Evolutionary conservation across 1,140 invertebrate species (phyloP).

Genomic region (Drosophila saltans): DNA sequence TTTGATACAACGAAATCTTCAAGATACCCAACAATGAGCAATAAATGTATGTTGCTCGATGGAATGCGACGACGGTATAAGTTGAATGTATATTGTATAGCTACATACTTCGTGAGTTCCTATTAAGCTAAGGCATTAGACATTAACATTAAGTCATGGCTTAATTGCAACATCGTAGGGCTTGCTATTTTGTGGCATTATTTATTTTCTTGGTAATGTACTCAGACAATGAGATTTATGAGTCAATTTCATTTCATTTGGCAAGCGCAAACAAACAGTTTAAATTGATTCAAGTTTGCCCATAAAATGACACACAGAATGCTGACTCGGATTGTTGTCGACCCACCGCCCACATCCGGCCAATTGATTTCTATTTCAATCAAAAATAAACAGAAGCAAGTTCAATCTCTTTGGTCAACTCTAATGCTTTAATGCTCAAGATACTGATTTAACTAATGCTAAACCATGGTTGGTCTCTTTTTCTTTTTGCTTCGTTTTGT

Average conservation of each 20-base stretch:
- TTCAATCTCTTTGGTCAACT: conserved; percentile 11
- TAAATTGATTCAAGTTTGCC: conserved; percentile 67
- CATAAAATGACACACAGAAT: conserved; percentile 37
- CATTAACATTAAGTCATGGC: conserved; percentile 24
- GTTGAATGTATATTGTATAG: no score
- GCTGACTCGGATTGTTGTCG: conserved; percentile 14
- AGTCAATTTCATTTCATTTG: conserved; percentile 27
- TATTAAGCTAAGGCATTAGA: conserved; percentile 43
- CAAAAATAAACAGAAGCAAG: conserved; percentile 2
- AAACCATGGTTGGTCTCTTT: not conserved
- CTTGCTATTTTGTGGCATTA: conserved; percentile 7
- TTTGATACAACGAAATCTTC: conserved; percentile 27
- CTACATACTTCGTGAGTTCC: conserved; percentile 8
- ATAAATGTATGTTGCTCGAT: no score
- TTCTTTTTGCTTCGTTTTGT: conserved; percentile 28
- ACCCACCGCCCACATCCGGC: conserved; percentile 1
- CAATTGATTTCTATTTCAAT: not conserved
- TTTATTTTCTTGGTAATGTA: not conserved
- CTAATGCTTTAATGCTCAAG: not conserved
- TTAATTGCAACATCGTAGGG: conserved; percentile 22
- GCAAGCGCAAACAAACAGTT: conserved; percentile 29
- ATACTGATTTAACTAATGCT: not conserved
- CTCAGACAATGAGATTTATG: conserved; percentile 42
- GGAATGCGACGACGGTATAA: no score
- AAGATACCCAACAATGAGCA: conserved; percentile 11